phyloP scores from a whole-genome alignment of 2,888 invertebrate genomes.

The Chrysina gloriosa region DNA sequence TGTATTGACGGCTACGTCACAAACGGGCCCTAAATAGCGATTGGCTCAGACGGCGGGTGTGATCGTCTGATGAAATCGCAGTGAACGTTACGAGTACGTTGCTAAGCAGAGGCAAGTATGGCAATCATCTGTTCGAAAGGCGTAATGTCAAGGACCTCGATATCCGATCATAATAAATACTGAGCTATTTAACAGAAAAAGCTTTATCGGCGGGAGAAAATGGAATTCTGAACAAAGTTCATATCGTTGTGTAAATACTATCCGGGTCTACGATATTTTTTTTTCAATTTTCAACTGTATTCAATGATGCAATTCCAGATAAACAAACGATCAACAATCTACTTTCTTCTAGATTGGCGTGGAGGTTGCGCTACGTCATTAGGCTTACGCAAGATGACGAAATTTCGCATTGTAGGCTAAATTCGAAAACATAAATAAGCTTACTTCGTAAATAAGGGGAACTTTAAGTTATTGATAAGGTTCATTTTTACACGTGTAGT shows the following conservation, averaged over 20 bases:
- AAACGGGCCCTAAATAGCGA: neutral
- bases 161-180: slow-evolving; percentile 6
- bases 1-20: slow-evolving; percentile 21
- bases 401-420: neutral
- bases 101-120: slow-evolving; percentile 20
- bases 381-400: neutral
- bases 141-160: slow-evolving; percentile 34
- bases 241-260: neutral
- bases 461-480: too few species aligned
- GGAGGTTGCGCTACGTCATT: neutral
- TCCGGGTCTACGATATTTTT: neutral
- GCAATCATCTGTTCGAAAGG: slow-evolving; percentile 33
- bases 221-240: slow-evolving; percentile 28
- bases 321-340: neutral
- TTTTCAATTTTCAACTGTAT: neutral
- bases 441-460: neutral
- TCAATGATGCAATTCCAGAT: neutral
- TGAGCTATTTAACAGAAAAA: slow-evolving; percentile 18
- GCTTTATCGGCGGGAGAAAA: neutral
- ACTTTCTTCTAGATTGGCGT: too few species aligned
- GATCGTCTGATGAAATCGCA: slow-evolving; percentile 34
- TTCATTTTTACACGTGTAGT: too few species aligned
- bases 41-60: slow-evolving; percentile 38
- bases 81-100: slow-evolving; percentile 16
- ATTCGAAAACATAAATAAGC: neutral